Evolutionary conservation across 2,797 vertebrate species (phyloP).

Genomic region (Apogon talboti): DNA sequence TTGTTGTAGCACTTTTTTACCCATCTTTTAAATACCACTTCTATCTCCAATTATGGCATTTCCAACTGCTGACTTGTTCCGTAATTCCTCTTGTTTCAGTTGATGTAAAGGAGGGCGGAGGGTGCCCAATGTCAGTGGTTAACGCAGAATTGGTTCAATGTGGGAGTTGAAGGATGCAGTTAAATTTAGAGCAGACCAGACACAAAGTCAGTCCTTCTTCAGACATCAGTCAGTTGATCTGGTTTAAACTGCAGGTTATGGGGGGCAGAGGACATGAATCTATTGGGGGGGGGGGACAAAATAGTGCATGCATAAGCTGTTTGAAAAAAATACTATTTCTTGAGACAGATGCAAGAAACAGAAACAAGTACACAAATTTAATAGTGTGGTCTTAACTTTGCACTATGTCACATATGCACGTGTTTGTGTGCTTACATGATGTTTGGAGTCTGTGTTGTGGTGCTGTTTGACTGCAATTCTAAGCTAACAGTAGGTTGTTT

Average conservation of each 20-base stretch:
- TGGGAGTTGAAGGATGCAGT: conserved; percentile 42
- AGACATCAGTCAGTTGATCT: conserved; percentile 38
- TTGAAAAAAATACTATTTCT: background rate
- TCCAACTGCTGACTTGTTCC: conserved; percentile 30
- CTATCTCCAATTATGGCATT: conserved; percentile 47
- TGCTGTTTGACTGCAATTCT: too few species aligned
- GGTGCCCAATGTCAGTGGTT: conserved; percentile 25
- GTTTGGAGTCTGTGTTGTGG: too few species aligned
- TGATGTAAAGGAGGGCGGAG: conserved; percentile 28
- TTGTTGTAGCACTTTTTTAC: background rate
- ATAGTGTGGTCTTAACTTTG: background rate
- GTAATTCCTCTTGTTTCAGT: conserved; percentile 6
- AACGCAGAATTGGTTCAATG: conserved; percentile 15
- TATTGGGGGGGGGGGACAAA: background rate
- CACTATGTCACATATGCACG: too few species aligned
- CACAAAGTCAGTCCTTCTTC: conserved; percentile 22
- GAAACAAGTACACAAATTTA: background rate
- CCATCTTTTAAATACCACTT: conserved; percentile 13
- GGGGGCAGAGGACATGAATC: conserved; percentile 2
- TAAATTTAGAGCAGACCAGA: conserved; percentile 37
- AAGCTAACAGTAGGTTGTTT: too few species aligned
- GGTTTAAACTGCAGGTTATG: conserved; percentile 18
- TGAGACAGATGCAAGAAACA: background rate
- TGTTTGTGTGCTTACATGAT: too few species aligned
- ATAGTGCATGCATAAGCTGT: conserved; percentile 11